Percentiles rank a stretch among this genome's conserved stretches.
Evolutionary conservation across 2,113 vertebrate genomes (phyloP).

Genomic region (Sceloporus tristichus): DNA sequence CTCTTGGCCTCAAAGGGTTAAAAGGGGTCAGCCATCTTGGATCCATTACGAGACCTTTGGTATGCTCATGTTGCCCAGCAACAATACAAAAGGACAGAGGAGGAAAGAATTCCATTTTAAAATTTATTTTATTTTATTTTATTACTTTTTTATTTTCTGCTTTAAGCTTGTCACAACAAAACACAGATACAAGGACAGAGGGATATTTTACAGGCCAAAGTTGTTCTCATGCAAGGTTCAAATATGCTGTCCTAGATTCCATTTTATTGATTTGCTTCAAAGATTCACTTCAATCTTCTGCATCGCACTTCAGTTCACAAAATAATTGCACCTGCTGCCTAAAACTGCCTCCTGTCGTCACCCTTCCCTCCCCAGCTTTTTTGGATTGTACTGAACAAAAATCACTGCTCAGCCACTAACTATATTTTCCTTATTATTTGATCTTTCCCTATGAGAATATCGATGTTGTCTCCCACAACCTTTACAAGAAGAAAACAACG

Average conservation of each 20-base stretch:
- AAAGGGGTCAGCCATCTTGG: constrained; percentile 11
- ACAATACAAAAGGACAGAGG: background rate
- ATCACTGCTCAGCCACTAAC: background rate
- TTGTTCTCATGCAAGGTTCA: background rate
- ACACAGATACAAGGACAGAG: background rate
- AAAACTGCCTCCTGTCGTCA: background rate
- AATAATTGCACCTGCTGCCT: constrained; percentile 30
- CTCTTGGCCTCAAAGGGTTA: constrained; percentile 6
- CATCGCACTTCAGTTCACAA: constrained; percentile 28
- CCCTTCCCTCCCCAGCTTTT: background rate
- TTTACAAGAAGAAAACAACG: background rate
- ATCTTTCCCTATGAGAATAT: background rate
- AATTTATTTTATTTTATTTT: background rate
- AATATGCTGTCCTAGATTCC: constrained; percentile 27
- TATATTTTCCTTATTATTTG: constrained; percentile 5
- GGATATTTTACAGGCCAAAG: background rate
- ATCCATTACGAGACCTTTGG: background rate
- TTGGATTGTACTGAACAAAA: background rate
- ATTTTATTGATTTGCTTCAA: constrained; percentile 4
- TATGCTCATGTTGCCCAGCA: constrained; percentile 6
- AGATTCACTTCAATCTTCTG: constrained; percentile 8
- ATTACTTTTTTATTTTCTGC: background rate
- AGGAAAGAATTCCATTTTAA: background rate
- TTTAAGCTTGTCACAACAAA: background rate
- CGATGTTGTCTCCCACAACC: background rate